Base-by-base conservation (phyloP, 64 coral and sea anemone species). In the Exaiptasia diaphana region DNA sequence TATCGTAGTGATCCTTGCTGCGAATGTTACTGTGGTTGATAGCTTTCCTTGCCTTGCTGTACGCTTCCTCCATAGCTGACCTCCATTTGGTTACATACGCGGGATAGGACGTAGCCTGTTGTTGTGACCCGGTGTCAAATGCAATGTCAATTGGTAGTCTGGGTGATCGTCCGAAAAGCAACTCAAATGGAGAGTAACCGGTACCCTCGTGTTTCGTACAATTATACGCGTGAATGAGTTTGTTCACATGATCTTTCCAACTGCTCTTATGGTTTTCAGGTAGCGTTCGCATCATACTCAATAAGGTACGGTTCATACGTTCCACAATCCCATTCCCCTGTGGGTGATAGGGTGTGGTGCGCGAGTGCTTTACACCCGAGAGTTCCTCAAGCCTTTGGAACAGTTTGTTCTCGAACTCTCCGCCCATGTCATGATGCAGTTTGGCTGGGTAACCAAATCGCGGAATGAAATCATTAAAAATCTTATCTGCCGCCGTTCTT, bases 211-310 rank as follows among this genome's bases (percentile, higher is more conserved):
- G 56, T 52, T 34, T 26, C 23, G 72, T 77, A 40, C 73, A 86
- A 39, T 86, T 86, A 53, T 86, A 77, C 20, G 72, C 73, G 55
- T 86, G 56, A 38, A 86, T 68, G 35, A 86, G 30, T 21, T 86
- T 86, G 74, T 77, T 77, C 10, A 86, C 71, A 77, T 68, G 71
- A 40, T 85, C 82, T 62, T 85, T 74, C 53, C 82, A 85, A 28
- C 42, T 85, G 49, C 24, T 10, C 56, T 85, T 85, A 38, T 48
- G 55, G 39, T 62, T 85, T 35, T 74, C 82, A 2, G 82, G 82
- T 38, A 85, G 82, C 11, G 82, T 75, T 10, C 54, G 39, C 55
- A 53, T 24, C 79, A 82, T 82, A 68, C n/a, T 32, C 8, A 82
- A 53, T 45, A 82, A 53, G 12, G 79, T 74, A 40, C 55, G 69